phyloP scores from a whole-genome alignment of 2,888 invertebrate species.

The Drosophila paramelanica region DNA sequence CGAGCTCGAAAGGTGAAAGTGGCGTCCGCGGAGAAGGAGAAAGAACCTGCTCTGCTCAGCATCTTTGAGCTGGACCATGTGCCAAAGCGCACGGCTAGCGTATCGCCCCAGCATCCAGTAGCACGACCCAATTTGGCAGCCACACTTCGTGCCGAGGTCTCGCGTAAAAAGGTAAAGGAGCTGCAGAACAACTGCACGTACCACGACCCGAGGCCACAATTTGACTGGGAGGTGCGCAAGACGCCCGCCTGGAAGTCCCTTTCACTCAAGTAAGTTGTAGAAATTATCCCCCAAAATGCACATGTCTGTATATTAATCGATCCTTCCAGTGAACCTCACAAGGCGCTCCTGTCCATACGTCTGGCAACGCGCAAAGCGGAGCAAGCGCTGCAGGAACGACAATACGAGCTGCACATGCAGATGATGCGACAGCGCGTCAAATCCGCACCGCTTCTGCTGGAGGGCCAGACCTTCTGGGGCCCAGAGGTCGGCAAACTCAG shows the following conservation, averaged over 20 bases:
- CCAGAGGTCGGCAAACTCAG: constrained; percentile 82
- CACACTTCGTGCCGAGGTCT: constrained; percentile 83
- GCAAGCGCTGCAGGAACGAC: constrained; percentile 82
- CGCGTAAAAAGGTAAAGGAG: constrained; percentile 81
- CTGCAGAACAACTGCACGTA: constrained; percentile 79
- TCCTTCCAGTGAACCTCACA: constrained; percentile 81
- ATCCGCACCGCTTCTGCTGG: constrained; percentile 83
- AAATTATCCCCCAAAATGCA: not conserved
- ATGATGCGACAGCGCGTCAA: constrained; percentile 84
- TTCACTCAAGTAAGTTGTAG: constrained; percentile 76
- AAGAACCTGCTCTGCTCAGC: constrained; percentile 51
- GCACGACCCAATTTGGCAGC: constrained; percentile 84
- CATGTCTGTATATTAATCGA: constrained; percentile 4
- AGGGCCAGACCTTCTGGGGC: constrained; percentile 83
- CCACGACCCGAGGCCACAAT: constrained; percentile 72
- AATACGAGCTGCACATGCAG: constrained; percentile 84
- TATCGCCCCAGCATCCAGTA: constrained; percentile 83
- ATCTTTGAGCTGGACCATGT: constrained; percentile 61
- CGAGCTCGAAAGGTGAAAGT: constrained; percentile 49
- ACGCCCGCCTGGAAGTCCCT: constrained; percentile 85
- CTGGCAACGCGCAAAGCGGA: constrained; percentile 84
- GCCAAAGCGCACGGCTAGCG: constrained; percentile 48
- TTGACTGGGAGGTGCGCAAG: constrained; percentile 84
- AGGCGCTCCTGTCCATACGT: constrained; percentile 82
- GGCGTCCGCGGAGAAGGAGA: constrained; percentile 2